Evolutionary conservation across 2,888 invertebrate genomes (phyloP).

Genomic region (Mamestra brassicae): DNA sequence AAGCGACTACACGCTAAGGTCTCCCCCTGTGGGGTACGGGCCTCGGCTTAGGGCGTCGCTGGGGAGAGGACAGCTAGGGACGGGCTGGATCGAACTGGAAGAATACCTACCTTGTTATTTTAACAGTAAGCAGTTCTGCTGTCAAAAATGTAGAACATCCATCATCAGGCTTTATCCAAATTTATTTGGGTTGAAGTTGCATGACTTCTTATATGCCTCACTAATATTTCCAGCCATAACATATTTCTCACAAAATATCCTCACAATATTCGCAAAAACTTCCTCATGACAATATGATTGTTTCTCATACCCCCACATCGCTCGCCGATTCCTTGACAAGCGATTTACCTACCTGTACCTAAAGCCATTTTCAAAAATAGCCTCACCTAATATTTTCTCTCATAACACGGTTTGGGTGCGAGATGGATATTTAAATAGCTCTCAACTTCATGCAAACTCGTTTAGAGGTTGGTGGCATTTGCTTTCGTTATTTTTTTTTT

Average conservation of each 20-base stretch:
- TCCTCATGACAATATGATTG: background rate
- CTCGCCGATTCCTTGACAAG: background rate
- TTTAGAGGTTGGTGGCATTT: slow-evolving; percentile 36
- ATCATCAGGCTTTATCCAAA: background rate
- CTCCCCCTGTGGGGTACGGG: too few species aligned
- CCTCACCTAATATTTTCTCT: slow-evolving; percentile 17
- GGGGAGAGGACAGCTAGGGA: too few species aligned
- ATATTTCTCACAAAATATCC: too few species aligned
- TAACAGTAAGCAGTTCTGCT: background rate
- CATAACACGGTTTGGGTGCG: slow-evolving; percentile 42
- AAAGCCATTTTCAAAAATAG: slow-evolving; percentile 14
- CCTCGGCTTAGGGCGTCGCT: too few species aligned
- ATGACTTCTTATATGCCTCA: background rate
- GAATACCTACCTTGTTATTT: background rate
- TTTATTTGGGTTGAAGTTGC: background rate
- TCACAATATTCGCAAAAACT: background rate
- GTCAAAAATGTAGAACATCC: background rate
- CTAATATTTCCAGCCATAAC: too few species aligned
- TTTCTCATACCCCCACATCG: background rate
- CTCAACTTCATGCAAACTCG: slow-evolving; percentile 49
- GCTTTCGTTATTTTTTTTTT: slow-evolving; percentile 8
- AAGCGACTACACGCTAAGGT: too few species aligned
- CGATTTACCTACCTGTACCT: background rate
- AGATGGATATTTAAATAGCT: slow-evolving; percentile 61
- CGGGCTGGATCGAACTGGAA: too few species aligned